Evolutionary conservation across 2,113 vertebrate species (phyloP).

Genomic region (Miniopterus natalensis): DNA sequence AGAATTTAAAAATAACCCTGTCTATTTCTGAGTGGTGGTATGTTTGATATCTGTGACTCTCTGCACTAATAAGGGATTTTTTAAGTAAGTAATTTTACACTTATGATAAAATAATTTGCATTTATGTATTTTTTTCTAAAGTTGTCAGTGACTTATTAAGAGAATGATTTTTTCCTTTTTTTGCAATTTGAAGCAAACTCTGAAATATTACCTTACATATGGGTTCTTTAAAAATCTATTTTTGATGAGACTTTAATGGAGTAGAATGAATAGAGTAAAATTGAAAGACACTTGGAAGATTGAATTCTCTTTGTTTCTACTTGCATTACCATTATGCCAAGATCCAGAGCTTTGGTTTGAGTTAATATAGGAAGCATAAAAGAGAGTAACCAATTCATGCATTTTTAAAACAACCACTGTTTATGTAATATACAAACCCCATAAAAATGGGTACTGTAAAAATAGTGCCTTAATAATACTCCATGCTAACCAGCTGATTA

Average conservation of each 20-base stretch:
- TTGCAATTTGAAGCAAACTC: constrained; percentile 46
- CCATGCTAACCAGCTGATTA: constrained; percentile 65
- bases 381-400: constrained; percentile 22
- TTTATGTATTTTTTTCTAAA: constrained; percentile 61
- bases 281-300: constrained; percentile 54
- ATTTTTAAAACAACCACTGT: neutral
- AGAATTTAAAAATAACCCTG: constrained; percentile 20
- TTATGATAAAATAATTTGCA: constrained; percentile 38
- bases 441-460: constrained; percentile 64
- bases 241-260: constrained; percentile 46
- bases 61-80: neutral
- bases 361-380: constrained; percentile 65
- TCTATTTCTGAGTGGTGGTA: neutral
- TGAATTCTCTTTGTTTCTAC: constrained; percentile 59
- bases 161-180: neutral
- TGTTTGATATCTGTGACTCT: constrained; percentile 42
- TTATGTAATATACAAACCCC: constrained; percentile 13
- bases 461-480: constrained; percentile 75
- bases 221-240: constrained; percentile 41
- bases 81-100: neutral
- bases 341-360: constrained; percentile 62
- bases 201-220: constrained; percentile 29
- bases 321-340: constrained; percentile 64
- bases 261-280: constrained; percentile 53
- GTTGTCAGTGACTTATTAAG: constrained; percentile 33